These are phyloP conservation scores for Morus bassanus DNA, from an alignment of 2,797 vertebrate genomes.

Conservation along the genomic window DNA sequence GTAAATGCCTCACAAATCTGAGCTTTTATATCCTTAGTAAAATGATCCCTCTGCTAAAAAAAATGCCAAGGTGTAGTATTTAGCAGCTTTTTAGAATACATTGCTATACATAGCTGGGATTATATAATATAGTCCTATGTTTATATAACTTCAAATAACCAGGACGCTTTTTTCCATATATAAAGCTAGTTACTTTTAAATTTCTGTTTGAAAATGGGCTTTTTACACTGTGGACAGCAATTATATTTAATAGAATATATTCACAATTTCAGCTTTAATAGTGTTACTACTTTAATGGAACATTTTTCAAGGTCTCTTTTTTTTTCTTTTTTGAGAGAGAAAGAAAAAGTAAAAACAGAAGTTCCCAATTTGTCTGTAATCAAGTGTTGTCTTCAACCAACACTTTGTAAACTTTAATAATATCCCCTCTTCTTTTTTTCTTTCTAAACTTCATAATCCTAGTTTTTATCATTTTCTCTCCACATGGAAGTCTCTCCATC, in stretches of 20 bases:
- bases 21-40: background rate
- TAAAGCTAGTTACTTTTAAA: background rate
- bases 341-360: background rate
- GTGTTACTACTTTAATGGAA: background rate
- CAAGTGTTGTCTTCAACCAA: background rate
- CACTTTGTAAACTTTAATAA: background rate
- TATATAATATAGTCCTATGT: background rate
- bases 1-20: background rate
- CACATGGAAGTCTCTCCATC: background rate
- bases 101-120: conserved; percentile 4
- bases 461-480: conserved; percentile 12
- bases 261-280: background rate
- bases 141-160: conserved; percentile 13
- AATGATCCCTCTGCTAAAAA: background rate
- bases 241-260: background rate
- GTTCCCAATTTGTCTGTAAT: background rate
- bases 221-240: background rate
- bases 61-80: background rate
- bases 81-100: background rate
- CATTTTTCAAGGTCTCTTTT: background rate
- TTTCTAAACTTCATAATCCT: conserved; percentile 3
- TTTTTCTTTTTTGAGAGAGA: background rate
- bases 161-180: background rate
- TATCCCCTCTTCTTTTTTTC: background rate
- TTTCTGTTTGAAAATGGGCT: background rate